phyloP scores from a whole-genome alignment of 2,888 invertebrate genomes.

The Drosophila merina region DNA sequence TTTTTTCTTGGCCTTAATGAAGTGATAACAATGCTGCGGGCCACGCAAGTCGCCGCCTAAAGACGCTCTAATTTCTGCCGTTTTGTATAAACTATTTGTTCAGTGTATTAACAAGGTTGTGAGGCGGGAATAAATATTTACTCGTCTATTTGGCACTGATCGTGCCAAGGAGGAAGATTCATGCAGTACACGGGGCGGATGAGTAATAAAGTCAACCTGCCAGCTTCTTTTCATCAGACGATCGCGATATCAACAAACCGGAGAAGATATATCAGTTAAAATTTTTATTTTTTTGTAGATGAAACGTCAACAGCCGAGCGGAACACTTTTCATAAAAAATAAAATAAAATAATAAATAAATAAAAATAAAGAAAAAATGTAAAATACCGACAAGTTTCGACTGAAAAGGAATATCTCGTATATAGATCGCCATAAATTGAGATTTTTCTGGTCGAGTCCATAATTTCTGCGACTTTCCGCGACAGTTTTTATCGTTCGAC shows the following conservation, averaged over 20 bases:
- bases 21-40: slow-evolving; percentile 32
- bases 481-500: slow-evolving; percentile 5
- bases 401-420: neutral
- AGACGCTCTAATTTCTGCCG: slow-evolving; percentile 45
- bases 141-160: slow-evolving; percentile 62
- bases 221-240: slow-evolving; percentile 48
- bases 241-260: slow-evolving; percentile 45
- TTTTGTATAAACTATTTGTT: slow-evolving; percentile 64
- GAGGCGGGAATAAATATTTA: slow-evolving; percentile 56
- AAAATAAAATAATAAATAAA: neutral
- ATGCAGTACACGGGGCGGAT: slow-evolving; percentile 56
- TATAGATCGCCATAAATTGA: slow-evolving; percentile 5
- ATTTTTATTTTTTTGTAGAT: slow-evolving; percentile 23
- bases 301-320: slow-evolving; percentile 34
- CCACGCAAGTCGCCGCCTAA: slow-evolving; percentile 8
- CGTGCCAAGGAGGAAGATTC: slow-evolving; percentile 49
- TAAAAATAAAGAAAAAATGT: neutral
- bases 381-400: neutral
- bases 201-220: slow-evolving; percentile 75
- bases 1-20: slow-evolving; percentile 35
- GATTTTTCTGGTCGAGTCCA: slow-evolving; percentile 7
- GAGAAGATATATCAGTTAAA: no score
- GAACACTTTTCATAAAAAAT: slow-evolving; percentile 10
- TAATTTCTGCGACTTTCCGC: slow-evolving; percentile 3
- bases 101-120: slow-evolving; percentile 59